Evolutionary conservation across 2,797 vertebrate species (phyloP), one percentile per base, ranked within the genome.

Genomic region (Lophura swinhoii): DNA sequence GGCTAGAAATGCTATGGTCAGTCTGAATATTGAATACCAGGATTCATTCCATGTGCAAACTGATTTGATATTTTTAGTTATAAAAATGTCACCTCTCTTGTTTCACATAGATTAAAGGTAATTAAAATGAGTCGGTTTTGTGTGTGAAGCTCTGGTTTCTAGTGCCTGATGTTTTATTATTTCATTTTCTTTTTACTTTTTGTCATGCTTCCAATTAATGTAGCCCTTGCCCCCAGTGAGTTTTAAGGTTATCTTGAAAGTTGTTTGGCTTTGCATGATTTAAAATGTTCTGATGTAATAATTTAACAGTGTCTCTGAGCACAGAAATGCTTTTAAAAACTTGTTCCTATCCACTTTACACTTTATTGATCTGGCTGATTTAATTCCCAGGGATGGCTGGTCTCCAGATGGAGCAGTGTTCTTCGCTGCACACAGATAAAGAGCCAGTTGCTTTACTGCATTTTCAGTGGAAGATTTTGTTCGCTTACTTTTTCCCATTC

Each of bases 351-450:
- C 55, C 20, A 26, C 37, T 86, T 94, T 7, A 66, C 0, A 15
- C 78, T 89, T 87, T 91, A 76, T 67, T 95, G 91, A 43, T 58
- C 55, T 41, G 43, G 29, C 14, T 83, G 70, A 83, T 77, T 72
- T 71, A 70, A 88, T 22, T 81, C 51, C 39, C 29, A 16, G 23
- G 13, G 82, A 28, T 55, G 43, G 8, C 79, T 87, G 53, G 29
- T 89, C 31, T 92, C 69, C 78, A 70, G 62, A 43, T 77, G 63
- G 46, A 72, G 15, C 37, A 56, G 23, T 82, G 62, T 39, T 87
- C 58, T 74, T 80, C 49, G 29, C 31, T n/a, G 10, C 11, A 18
- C 4, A 5, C 6, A 29, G 71, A 72, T 46, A 46, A 63, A 83
- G 59, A 70, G 62, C 68, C 41, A 64, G 8, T 53, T 77, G 31